These are phyloP conservation scores for Phortica magna DNA, from an alignment of 2,888 invertebrate genomes.

Conservation along the genomic window DNA sequence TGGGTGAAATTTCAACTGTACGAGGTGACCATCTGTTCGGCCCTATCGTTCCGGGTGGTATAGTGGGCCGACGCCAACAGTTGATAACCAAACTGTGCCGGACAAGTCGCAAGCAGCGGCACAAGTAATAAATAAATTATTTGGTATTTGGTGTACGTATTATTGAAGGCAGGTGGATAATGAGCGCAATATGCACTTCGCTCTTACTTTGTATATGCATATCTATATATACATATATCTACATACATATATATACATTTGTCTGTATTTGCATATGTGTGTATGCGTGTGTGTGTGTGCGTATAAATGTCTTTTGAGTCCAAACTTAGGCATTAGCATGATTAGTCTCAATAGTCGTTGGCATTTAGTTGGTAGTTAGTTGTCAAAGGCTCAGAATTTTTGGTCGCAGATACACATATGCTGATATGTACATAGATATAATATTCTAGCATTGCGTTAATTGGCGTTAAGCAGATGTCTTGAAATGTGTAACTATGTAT, in stretches of 20 bases:
- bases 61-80: slow-evolving; percentile 36
- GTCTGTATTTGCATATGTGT: slow-evolving; percentile 37
- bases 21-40: background rate
- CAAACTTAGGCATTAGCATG: slow-evolving; percentile 69
- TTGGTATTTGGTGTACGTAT: slow-evolving; percentile 73
- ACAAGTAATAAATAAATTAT: slow-evolving; percentile 71
- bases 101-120: slow-evolving; percentile 49
- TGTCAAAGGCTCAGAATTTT: slow-evolving; percentile 30
- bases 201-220: slow-evolving; percentile 34
- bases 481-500: too few relatives aligned
- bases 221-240: slow-evolving; percentile 31
- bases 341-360: slow-evolving; percentile 70
- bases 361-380: slow-evolving; percentile 51
- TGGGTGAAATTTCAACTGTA: slow-evolving; percentile 35
- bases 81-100: background rate
- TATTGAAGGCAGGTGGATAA: slow-evolving; percentile 69
- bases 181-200: slow-evolving; percentile 42
- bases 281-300: slow-evolving; percentile 23
- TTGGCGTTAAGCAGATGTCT: too few relatives aligned
- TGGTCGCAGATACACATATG: background rate
- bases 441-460: too few relatives aligned
- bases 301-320: slow-evolving; percentile 52
- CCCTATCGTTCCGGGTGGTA: too few relatives aligned
- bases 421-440: too few relatives aligned
- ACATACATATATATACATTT: slow-evolving; percentile 10